These are phyloP conservation scores for Poecilia latipinna DNA, from an alignment of 2,113 vertebrate genomes.

Conservation along the genomic window DNA sequence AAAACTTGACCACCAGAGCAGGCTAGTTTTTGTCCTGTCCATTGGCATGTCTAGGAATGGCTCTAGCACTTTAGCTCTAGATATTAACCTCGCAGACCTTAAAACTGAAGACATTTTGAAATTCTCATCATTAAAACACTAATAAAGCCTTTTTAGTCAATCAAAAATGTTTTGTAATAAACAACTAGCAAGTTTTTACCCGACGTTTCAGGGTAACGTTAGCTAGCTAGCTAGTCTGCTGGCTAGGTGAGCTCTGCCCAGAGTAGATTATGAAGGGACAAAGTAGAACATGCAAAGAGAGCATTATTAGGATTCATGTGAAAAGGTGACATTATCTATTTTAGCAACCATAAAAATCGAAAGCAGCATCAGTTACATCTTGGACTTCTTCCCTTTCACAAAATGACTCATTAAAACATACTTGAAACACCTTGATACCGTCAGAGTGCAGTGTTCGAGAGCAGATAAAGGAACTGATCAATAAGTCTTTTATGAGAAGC, in stretches of 20 bases:
- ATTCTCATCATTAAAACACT: no score
- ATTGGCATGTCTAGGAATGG: no score
- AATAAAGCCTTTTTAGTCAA: no score
- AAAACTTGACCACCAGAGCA: no score
- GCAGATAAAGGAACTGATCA: conserved; percentile 24
- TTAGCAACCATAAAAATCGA: background rate
- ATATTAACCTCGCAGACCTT: no score
- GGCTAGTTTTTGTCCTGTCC: no score
- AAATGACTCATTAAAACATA: conserved; percentile 11
- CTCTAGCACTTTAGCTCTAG: no score
- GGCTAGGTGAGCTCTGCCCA: background rate
- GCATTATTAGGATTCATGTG: background rate
- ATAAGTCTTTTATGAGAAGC: conserved; percentile 33
- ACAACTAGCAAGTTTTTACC: no score
- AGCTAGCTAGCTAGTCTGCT: no score
- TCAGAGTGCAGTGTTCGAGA: conserved; percentile 20
- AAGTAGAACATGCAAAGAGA: background rate
- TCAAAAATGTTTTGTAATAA: no score
- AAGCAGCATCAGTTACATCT: background rate
- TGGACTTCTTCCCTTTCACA: conserved; percentile 11
- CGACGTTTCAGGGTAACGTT: no score
- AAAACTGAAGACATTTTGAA: no score
- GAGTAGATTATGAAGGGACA: background rate
- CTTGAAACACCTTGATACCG: background rate
- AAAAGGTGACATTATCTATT: background rate